Evolutionary conservation across 2,113 vertebrate genomes (phyloP).

Genomic region (Toxotes jaculatrix): DNA sequence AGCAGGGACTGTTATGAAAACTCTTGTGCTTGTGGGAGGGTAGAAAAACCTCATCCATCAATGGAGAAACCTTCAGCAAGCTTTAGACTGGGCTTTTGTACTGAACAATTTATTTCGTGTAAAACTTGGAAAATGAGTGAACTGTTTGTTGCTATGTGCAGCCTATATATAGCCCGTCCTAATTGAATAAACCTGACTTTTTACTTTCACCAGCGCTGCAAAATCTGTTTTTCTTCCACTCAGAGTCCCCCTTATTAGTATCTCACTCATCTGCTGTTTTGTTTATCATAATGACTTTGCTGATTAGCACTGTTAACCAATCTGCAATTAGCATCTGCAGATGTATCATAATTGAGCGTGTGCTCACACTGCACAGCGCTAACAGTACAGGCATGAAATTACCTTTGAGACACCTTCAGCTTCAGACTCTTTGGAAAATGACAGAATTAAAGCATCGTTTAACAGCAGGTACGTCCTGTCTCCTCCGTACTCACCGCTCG

Average conservation of each 20-base stretch:
- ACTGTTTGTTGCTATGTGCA: background rate
- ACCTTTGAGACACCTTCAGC: slow-evolving; percentile 31
- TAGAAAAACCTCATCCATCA: background rate
- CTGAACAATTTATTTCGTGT: background rate
- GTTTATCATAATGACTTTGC: slow-evolving; percentile 63
- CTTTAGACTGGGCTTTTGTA: background rate
- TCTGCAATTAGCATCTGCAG: slow-evolving; percentile 61
- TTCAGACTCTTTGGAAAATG: slow-evolving; percentile 31
- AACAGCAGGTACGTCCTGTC: background rate
- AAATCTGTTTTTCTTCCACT: background rate
- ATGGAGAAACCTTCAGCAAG: background rate
- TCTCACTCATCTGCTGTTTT: slow-evolving; percentile 41
- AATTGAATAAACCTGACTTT: slow-evolving; percentile 27
- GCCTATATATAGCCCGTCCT: background rate
- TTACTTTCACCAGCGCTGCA: background rate
- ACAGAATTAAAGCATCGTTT: slow-evolving; percentile 40
- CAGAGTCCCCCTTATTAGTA: slow-evolving; percentile 8
- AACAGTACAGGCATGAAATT: slow-evolving; percentile 46
- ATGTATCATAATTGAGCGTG: slow-evolving; percentile 60
- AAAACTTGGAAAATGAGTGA: background rate
- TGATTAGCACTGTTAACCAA: slow-evolving; percentile 48
- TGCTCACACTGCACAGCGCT: slow-evolving; percentile 20
- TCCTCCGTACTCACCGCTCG: background rate
- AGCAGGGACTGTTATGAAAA: background rate
- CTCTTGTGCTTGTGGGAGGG: background rate